Percentiles rank a stretch among this genome's conserved stretches.
Evolutionary conservation across 1,140 invertebrate genomes (phyloP).

Genomic region (Rhysida immarginata): DNA sequence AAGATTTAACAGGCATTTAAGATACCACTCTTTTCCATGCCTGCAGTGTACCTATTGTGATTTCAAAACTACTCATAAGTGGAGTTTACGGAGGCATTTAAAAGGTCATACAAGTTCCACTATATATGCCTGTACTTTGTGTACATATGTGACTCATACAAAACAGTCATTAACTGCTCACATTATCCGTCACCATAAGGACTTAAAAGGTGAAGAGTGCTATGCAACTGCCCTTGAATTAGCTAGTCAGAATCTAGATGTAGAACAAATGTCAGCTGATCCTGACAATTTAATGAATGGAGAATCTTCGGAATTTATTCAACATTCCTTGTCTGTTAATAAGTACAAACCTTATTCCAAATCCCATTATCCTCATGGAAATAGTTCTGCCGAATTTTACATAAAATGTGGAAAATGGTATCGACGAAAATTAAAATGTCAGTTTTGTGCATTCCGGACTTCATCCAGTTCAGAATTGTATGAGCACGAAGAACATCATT

Average conservation of each 20-base stretch:
- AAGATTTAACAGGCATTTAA: slow-evolving; percentile 83
- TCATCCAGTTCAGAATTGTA: background rate
- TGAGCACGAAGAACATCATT: background rate
- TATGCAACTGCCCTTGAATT: background rate
- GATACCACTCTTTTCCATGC: slow-evolving; percentile 83
- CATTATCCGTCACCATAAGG: slow-evolving; percentile 43
- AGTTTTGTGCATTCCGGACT: background rate
- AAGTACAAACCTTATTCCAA: background rate
- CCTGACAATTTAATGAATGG: too few relatives aligned
- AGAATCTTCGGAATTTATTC: background rate
- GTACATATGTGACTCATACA: slow-evolving; percentile 81
- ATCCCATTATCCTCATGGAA: background rate
- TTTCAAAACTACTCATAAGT: slow-evolving; percentile 81
- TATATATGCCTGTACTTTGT: slow-evolving; percentile 65
- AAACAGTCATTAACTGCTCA: slow-evolving; percentile 84
- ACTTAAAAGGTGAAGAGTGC: slow-evolving; percentile 10
- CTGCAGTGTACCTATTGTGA: slow-evolving; percentile 85
- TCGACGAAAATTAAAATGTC: background rate
- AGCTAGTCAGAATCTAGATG: background rate
- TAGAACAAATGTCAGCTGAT: background rate
- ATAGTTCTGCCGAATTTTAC: background rate
- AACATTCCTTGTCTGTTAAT: background rate
- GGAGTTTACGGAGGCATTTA: slow-evolving; percentile 83
- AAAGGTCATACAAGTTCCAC: slow-evolving; percentile 73
- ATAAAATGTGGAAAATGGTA: background rate